Conservation (phyloP, 2,797 vertebrate species). For the Mus caroli region DNA sequence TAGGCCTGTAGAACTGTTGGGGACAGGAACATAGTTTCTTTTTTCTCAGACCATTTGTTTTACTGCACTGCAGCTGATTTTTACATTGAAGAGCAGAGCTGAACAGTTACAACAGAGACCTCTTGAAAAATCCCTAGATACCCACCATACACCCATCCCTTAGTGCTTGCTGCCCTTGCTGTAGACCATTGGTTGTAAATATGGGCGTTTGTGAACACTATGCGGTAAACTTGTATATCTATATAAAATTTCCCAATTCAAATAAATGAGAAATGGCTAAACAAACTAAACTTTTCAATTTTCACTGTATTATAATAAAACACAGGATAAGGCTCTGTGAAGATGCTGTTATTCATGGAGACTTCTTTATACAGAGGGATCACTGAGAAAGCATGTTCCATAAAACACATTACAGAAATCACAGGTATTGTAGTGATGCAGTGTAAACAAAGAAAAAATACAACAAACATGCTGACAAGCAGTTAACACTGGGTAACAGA, state of each 20-base stretch:
- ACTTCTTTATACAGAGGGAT: background rate
- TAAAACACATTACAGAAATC: background rate
- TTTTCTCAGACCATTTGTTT: background rate
- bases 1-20: background rate
- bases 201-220: background rate
- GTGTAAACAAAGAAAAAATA: background rate
- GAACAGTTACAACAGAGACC: background rate
- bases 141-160: background rate
- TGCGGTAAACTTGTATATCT: background rate
- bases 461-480: background rate
- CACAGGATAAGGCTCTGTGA: background rate
- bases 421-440: background rate
- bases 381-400: background rate
- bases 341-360: background rate
- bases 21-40: background rate
- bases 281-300: background rate
- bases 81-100: rapidly evolving
- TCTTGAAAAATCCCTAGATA: rapidly evolving
- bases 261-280: background rate
- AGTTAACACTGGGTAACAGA: background rate
- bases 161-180: background rate
- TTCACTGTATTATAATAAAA: slow-evolving; percentile 12
- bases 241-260: background rate
- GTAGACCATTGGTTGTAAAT: background rate
- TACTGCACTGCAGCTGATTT: background rate